Conservation (phyloP, 2,888 invertebrate genomes). For the Macropis europaea region DNA sequence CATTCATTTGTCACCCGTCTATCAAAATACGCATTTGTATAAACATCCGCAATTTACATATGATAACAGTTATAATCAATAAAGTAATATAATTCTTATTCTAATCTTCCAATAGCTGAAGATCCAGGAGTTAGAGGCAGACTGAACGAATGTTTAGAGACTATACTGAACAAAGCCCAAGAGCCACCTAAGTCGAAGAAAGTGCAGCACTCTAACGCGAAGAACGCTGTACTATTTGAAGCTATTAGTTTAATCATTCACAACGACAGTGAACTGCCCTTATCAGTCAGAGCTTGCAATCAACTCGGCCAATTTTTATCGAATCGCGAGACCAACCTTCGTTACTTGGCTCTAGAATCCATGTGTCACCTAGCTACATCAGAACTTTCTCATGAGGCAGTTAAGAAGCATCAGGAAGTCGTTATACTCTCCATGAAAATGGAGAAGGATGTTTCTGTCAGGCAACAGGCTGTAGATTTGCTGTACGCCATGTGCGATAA, state of each 20-base stretch:
- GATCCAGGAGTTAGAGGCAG: conserved; percentile 98
- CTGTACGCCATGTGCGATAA: conserved; percentile 99
- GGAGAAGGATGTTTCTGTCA: conserved; percentile 98
- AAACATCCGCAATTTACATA: too few relatives aligned
- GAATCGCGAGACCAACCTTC: conserved; percentile 97
- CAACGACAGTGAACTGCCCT: conserved; percentile 97
- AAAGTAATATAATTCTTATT: not conserved
- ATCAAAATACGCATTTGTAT: too few relatives aligned
- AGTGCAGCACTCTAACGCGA: conserved; percentile 99
- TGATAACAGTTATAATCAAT: too few relatives aligned
- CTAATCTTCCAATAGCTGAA: conserved; percentile 82
- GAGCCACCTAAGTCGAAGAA: conserved; percentile 99
- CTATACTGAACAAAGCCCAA: conserved; percentile 98
- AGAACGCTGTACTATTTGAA: conserved; percentile 99
- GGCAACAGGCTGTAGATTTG: conserved; percentile 98
- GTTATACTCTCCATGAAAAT: conserved; percentile 99
- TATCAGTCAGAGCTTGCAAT: conserved; percentile 98
- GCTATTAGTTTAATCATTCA: conserved; percentile 99
- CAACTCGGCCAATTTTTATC: conserved; percentile 99
- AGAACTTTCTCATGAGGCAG: conserved; percentile 99
- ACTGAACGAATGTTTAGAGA: conserved; percentile 98
- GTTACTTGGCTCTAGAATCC: conserved; percentile 98
- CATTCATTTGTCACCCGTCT: too few relatives aligned
- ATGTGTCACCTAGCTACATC: conserved; percentile 99
- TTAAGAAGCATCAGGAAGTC: conserved; percentile 99